Conservation (phyloP, 2,888 invertebrate genomes). For the Lacanobia oleracea region DNA sequence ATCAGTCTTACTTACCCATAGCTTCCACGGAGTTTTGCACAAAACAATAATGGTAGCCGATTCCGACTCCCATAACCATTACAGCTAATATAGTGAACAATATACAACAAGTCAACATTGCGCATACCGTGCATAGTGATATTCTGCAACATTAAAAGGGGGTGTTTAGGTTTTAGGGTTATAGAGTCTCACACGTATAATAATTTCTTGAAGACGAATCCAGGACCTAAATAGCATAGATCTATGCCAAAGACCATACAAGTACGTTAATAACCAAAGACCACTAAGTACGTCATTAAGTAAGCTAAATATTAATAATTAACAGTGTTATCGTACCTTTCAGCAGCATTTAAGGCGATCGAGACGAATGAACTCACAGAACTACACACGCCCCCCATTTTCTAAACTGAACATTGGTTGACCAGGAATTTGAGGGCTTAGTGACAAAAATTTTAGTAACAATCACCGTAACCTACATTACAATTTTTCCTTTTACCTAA, state of each 20-base stretch:
- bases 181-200: neutral
- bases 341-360: slow-evolving; percentile 81
- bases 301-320: neutral
- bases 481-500: slow-evolving; percentile 31
- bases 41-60: slow-evolving; percentile 86
- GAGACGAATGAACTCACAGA: slow-evolving; percentile 83
- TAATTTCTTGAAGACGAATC: neutral
- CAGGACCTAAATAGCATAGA: neutral
- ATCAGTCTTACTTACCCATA: slow-evolving; percentile 75
- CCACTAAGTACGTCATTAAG: neutral
- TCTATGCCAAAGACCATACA: neutral
- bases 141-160: slow-evolving; percentile 73
- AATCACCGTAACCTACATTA: slow-evolving; percentile 52
- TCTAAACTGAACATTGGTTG: slow-evolving; percentile 65
- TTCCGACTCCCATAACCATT: slow-evolving; percentile 82
- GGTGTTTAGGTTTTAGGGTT: neutral
- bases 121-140: slow-evolving; percentile 85
- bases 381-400: slow-evolving; percentile 86
- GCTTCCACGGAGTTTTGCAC: slow-evolving; percentile 79
- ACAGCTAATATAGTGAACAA: slow-evolving; percentile 80
- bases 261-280: too few relatives aligned
- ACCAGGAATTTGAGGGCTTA: slow-evolving; percentile 62
- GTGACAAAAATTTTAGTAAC: slow-evolving; percentile 15
- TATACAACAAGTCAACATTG: slow-evolving; percentile 82
- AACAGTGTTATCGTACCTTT: slow-evolving; percentile 75